Evolutionary conservation across 2,888 invertebrate species (phyloP).

Genomic region (Leptinotarsa juncta): DNA sequence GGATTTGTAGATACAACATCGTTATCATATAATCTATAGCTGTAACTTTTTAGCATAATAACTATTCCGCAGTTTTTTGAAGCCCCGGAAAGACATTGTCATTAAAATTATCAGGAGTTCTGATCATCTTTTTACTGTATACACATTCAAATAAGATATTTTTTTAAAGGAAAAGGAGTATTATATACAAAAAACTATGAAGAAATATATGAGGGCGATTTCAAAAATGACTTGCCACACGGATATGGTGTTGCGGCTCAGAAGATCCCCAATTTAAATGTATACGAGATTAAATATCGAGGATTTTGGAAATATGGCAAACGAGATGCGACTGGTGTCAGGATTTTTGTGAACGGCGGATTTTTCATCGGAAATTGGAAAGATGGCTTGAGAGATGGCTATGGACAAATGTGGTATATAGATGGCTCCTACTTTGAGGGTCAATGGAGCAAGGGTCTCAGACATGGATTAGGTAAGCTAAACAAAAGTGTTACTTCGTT

Average conservation of each 20-base stretch:
- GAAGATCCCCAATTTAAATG: slow-evolving; percentile 63
- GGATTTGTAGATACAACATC: too few species aligned
- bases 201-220: slow-evolving; percentile 74
- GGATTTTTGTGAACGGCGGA: slow-evolving; percentile 70
- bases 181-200: slow-evolving; percentile 65
- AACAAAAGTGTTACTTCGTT: too few species aligned
- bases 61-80: too few species aligned
- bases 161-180: slow-evolving; percentile 67
- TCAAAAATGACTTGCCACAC: slow-evolving; percentile 69
- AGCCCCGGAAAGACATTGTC: too few species aligned
- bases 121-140: too few species aligned
- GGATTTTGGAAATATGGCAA: slow-evolving; percentile 73
- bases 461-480: slow-evolving; percentile 52
- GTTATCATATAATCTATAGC: too few species aligned
- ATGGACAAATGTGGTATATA: slow-evolving; percentile 73
- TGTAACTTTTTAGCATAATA: too few species aligned
- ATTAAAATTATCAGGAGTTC: too few species aligned
- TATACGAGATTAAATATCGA: slow-evolving; percentile 68
- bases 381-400: slow-evolving; percentile 69
- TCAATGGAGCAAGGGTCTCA: slow-evolving; percentile 64
- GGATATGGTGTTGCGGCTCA: slow-evolving; percentile 71
- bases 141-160: not conserved
- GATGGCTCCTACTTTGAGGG: slow-evolving; percentile 73
- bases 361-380: slow-evolving; percentile 73
- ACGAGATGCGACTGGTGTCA: slow-evolving; percentile 71